Evolutionary conservation across 2,113 vertebrate species (phyloP).

Genomic region (Centrocercus urophasianus): DNA sequence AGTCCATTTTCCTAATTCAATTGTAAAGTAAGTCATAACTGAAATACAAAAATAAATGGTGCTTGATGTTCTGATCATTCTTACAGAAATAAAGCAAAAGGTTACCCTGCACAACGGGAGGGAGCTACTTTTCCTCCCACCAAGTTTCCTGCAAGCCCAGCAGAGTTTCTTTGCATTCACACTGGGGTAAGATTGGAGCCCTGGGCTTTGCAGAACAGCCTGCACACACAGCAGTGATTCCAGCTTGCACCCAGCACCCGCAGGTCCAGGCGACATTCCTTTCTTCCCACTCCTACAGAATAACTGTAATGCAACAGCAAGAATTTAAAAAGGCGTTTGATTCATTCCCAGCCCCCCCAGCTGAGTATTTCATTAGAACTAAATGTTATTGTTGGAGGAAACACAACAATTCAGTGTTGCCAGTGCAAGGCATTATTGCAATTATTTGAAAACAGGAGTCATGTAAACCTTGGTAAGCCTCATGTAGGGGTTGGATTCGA

Average conservation of each 20-base stretch:
- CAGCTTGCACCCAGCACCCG: neutral
- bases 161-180: neutral
- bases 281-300: constrained; percentile 32
- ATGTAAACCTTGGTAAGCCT: neutral
- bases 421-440: constrained; percentile 4
- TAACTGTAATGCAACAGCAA: neutral
- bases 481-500: neutral
- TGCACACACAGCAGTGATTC: accelerated
- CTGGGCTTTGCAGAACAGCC: neutral
- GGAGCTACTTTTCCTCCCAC: constrained; percentile 6
- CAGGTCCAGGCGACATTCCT: neutral
- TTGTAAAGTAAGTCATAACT: neutral
- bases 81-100: neutral
- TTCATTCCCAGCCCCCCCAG: neutral
- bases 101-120: neutral
- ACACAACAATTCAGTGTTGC: neutral
- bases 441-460: neutral
- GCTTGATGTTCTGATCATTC: neutral
- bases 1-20: neutral
- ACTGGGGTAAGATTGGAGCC: neutral
- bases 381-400: constrained; percentile 10
- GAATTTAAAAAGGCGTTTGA: neutral
- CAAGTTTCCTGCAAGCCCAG: neutral
- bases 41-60: neutral
- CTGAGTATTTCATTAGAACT: neutral